Conservation (phyloP, 2,888 invertebrate species). For the Ecliptopera silaceata region DNA sequence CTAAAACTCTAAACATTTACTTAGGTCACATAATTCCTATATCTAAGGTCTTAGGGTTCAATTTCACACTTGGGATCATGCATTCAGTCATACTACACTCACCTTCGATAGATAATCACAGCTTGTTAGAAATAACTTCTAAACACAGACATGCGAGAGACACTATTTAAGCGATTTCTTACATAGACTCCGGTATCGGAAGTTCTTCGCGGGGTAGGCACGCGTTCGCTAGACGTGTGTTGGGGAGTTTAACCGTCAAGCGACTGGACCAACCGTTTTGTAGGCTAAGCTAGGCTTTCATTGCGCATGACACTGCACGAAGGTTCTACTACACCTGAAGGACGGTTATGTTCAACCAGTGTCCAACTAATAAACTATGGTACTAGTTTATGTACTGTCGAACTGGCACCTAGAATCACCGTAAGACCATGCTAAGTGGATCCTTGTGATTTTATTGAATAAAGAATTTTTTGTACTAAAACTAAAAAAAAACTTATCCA, state of each 20-base stretch:
- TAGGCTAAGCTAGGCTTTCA: conserved; percentile 23
- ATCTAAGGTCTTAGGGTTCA: conserved; percentile 22
- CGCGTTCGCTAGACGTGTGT: conserved; percentile 48
- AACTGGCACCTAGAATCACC: too few species aligned
- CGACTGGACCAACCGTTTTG: conserved; percentile 57
- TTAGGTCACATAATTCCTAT: conserved; percentile 17
- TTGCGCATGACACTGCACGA: conserved; percentile 47
- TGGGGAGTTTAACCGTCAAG: conserved; percentile 52
- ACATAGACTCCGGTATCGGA: conserved; percentile 70
- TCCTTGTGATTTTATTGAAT: too few species aligned
- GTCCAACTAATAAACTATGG: too few species aligned
- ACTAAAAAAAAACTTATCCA: too few species aligned
- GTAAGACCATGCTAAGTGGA: too few species aligned
- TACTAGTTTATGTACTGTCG: too few species aligned
- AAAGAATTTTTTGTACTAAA: too few species aligned
- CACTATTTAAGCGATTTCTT: conserved; percentile 59
- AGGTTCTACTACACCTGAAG: background rate
- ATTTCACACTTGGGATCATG: conserved; percentile 41
- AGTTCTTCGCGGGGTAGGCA: conserved; percentile 50
- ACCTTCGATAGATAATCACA: conserved; percentile 58
- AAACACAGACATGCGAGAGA: conserved; percentile 75
- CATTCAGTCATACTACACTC: conserved; percentile 55
- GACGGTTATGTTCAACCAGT: too few species aligned
- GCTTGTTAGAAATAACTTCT: conserved; percentile 65
- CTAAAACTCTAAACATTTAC: conserved; percentile 16